Base-by-base conservation (phyloP, 1,140 invertebrate genomes). In the Sycobia sp. region DNA sequence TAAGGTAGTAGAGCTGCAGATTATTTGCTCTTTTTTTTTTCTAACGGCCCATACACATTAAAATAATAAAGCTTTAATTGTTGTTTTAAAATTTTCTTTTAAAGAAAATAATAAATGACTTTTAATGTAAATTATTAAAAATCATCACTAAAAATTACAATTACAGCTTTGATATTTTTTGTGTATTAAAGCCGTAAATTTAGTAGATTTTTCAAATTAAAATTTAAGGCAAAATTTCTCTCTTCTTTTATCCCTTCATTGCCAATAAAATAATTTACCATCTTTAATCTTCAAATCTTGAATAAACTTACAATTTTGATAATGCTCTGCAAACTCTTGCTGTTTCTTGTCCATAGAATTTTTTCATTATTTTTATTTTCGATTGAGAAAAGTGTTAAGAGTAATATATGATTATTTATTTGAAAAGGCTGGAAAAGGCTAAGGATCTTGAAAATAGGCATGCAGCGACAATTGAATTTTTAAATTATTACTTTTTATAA, bases 1-100 rank as follows among this genome's bases (percentile, higher is more conserved):
- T 80, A 80, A 77, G 79, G 78, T 80, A 75, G 75, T 80, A 82
- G 63, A 80, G 78, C 75, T 55, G 34, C 50, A 65, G 41, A 65
- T 59, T 57, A 56, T 47, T 32, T 34, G 67, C 69, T 68, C 65
- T 61, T 22, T 41, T 65, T 58, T 73, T 43, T 67, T n/a, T n/a
- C n/a, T n/a, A n/a, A n/a, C n/a, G n/a, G n/a, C n/a, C n/a, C n/a
- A n/a, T n/a, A n/a, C n/a, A n/a, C n/a, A n/a, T n/a, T n/a, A n/a
- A n/a, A n/a, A n/a, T n/a, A n/a, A n/a, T n/a, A n/a, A n/a, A n/a
- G n/a, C n/a, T n/a, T n/a, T n/a, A n/a, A n/a, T n/a, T n/a, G n/a
- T n/a, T n/a, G n/a, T n/a, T n/a, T n/a, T n/a, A n/a, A n/a, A n/a
- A n/a, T n/a, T n/a, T n/a, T n/a, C n/a, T n/a, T n/a, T n/a, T n/a